phyloP scores from a whole-genome alignment of 2,113 vertebrate genomes.

The Electrona antarctica region DNA sequence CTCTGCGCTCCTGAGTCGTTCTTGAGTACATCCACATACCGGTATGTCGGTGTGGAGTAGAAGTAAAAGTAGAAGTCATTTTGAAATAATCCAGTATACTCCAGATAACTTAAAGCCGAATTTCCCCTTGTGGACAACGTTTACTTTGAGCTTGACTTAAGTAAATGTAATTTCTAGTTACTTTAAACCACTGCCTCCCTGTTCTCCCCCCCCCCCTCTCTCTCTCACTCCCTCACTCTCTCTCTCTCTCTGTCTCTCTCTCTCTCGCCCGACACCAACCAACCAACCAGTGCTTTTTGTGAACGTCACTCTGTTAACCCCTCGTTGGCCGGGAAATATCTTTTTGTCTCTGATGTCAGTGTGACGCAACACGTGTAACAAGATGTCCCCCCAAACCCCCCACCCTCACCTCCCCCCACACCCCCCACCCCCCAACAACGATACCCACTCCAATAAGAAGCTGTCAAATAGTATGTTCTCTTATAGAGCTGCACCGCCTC shows the following conservation, averaged over 20 bases:
- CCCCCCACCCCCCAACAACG: not conserved
- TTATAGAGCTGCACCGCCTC: slow-evolving; percentile 75
- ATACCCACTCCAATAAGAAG: slow-evolving; percentile 67
- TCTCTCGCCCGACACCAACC: not conserved
- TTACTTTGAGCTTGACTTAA: no score
- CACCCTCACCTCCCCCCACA: slow-evolving; percentile 36
- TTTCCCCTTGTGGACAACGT: no score
- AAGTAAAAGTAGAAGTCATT: no score
- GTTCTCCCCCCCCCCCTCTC: slow-evolving; percentile 36
- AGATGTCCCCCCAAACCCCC: slow-evolving; percentile 59
- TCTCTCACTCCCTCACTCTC: not conserved
- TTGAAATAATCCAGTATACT: no score
- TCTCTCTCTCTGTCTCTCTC: not conserved
- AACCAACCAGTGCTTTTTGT: slow-evolving; percentile 70
- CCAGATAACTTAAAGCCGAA: no score
- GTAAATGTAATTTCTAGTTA: no score
- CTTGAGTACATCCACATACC: no score
- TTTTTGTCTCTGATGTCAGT: slow-evolving; percentile 95
- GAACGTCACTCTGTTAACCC: slow-evolving; percentile 90
- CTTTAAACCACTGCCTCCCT: no score
- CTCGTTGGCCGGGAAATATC: slow-evolving; percentile 89
- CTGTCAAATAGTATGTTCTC: slow-evolving; percentile 78
- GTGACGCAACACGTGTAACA: slow-evolving; percentile 91
- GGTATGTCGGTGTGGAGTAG: no score
- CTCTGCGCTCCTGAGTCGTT: no score